phyloP scores from a whole-genome alignment of 2,797 vertebrate genomes.

The Ptychadena robeensis region DNA sequence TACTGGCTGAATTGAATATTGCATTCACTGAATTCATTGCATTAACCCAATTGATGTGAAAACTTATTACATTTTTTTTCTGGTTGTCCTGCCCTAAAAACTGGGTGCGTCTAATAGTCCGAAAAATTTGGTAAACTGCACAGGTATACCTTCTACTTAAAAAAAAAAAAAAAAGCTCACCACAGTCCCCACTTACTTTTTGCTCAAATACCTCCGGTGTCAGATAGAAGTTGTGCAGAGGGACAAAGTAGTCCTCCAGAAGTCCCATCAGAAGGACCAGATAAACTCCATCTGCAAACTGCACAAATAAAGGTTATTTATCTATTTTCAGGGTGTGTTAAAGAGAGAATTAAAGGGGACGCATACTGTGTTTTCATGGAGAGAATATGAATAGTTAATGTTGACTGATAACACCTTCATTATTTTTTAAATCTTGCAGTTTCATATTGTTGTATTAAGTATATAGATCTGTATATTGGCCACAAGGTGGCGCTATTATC shows the following conservation, averaged over 20 bases:
- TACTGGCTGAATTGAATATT: too few relatives aligned
- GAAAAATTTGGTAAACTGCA: too few relatives aligned
- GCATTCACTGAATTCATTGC: too few relatives aligned
- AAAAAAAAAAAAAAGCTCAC: too few relatives aligned
- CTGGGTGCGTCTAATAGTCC: too few relatives aligned
- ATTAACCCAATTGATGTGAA: too few relatives aligned
- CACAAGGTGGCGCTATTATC: not conserved
- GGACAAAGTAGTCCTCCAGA: slow-evolving; percentile 94
- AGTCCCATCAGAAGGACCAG: slow-evolving; percentile 96
- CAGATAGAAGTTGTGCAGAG: slow-evolving; percentile 93
- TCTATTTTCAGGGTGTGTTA: not conserved
- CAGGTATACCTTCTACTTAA: too few relatives aligned
- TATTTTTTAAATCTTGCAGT: not conserved
- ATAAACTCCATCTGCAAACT: slow-evolving; percentile 98
- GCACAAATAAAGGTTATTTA: not conserved
- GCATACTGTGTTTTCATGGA: too few relatives aligned
- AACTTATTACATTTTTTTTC: too few relatives aligned
- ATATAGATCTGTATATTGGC: not conserved
- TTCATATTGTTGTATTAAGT: not conserved
- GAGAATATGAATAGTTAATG: too few relatives aligned
- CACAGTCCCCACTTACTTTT: slow-evolving; percentile 77
- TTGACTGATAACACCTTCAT: too few relatives aligned
- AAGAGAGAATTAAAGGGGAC: not conserved
- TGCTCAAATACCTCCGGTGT: slow-evolving; percentile 96
- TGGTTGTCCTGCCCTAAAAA: too few relatives aligned